Evolutionary conservation across 2,888 invertebrate species (phyloP).

Genomic region (Dryadula phaetusa): DNA sequence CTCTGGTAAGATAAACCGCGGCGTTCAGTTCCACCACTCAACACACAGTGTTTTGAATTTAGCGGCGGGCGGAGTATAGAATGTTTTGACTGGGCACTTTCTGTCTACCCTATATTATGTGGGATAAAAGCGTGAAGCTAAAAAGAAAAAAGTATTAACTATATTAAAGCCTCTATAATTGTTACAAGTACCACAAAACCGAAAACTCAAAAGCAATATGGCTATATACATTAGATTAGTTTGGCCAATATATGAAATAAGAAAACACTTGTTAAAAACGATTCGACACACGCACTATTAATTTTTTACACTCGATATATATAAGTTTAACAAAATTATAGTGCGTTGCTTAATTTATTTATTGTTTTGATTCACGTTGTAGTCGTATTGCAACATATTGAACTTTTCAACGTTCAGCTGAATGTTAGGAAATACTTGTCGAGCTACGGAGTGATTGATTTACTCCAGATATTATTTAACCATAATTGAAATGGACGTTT

Average conservation of each 20-base stretch:
- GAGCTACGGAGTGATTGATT: constrained; percentile 32
- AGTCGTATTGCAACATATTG: constrained; percentile 21
- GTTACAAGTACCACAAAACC: neutral
- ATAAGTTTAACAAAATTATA: constrained; percentile 16
- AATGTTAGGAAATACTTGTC: constrained; percentile 27
- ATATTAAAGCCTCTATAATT: too few relatives aligned
- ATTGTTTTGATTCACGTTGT: constrained; percentile 26
- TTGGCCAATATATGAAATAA: neutral
- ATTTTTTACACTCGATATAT: constrained; percentile 16
- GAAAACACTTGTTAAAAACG: constrained; percentile 7
- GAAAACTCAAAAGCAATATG: neutral
- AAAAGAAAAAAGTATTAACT: too few relatives aligned
- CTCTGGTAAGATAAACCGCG: too few relatives aligned
- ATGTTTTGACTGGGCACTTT: too few relatives aligned
- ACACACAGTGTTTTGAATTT: too few relatives aligned
- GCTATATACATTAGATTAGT: neutral
- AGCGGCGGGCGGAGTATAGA: too few relatives aligned
- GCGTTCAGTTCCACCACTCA: too few relatives aligned
- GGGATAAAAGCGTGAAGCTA: too few relatives aligned
- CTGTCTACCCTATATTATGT: too few relatives aligned
- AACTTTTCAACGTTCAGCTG: constrained; percentile 28
- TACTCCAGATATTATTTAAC: constrained; percentile 21
- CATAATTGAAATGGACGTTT: constrained; percentile 14
- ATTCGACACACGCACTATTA: constrained; percentile 23
- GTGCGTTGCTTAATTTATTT: constrained; percentile 24